Evolutionary conservation across 2,797 vertebrate species (phyloP), one percentile per base, ranked within the genome.

Genomic region (Schizopygopsis pylzovi): DNA sequence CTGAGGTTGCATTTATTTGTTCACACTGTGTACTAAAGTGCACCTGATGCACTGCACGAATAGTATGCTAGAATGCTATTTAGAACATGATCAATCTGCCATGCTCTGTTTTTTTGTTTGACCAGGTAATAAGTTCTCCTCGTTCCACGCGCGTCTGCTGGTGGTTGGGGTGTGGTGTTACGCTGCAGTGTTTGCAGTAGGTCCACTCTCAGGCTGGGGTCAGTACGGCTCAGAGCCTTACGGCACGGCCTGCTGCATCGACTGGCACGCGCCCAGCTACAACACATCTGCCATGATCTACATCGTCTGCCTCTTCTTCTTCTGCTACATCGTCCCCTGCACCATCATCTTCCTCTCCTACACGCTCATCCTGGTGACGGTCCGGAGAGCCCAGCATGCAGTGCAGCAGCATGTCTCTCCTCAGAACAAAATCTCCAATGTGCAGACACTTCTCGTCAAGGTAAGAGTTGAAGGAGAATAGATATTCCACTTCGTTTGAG

Each of bases 161-260:
- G 93, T 97, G 37, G 93, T 92, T 0, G 93, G 92, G 1, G 86
- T 96, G 86, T 97, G 97, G 97, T 95, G 90, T 3, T 97, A 97
- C 0, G 95, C 96, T 2, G 89, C 90, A 41, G 85, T 96, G 56
- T 98, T 97, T 75, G 96, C 97, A 1, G 52, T 91, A 0, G 96
- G 96, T 4, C 97, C 97, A 1, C 86, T 97, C 86, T 94, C 92
- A 0, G 93, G 94, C 6, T 96, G 96, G 97, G 97, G 97, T 33
- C 91, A 94, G 87, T 97, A 97, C 0, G 94, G 96, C 16, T 92
- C 95, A 0, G 96, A 97, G 92, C 97, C 96, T 22, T 97, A 97
- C 0, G 97, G 97, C 8, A 97, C 97, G 0, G 96, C 96, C 10
- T 97, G 97, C 94, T 97, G 97, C 93, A 96, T 98, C 90, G 68